Evolutionary conservation across 1,140 invertebrate species (phyloP).

Genomic region (Dreissena polymorpha): DNA sequence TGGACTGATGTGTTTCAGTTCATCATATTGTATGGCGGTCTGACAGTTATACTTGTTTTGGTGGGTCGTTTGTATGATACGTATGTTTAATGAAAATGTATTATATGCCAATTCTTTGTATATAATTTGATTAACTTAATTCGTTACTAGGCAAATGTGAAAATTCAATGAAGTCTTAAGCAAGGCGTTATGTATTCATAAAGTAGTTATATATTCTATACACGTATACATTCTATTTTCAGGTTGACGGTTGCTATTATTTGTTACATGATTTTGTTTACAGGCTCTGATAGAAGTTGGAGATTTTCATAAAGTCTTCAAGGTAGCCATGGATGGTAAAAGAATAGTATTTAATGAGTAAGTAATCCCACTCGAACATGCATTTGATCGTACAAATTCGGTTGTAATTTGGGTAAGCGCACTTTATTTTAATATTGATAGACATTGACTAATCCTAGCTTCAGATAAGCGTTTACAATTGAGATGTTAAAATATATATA

Average conservation of each 20-base stretch:
- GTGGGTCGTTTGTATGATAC: not conserved
- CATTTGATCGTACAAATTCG: not conserved
- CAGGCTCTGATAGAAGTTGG: conserved; percentile 49
- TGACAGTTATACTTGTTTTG: conserved; percentile 14
- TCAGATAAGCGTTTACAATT: not conserved
- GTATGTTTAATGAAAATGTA: not conserved
- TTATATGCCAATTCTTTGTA: not conserved
- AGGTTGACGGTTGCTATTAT: too few species aligned
- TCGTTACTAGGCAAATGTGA: too few species aligned
- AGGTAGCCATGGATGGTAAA: conserved; percentile 28
- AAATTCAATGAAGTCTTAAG: too few species aligned
- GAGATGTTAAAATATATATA: not conserved
- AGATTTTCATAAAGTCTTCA: conserved; percentile 21
- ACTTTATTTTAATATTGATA: not conserved
- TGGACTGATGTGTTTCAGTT: conserved; percentile 91
- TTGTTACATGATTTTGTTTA: not conserved
- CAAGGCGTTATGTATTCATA: too few species aligned
- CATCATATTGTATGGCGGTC: conserved; percentile 15
- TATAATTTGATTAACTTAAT: too few species aligned
- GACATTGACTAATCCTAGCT: not conserved
- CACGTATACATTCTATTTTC: too few species aligned
- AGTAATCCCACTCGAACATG: not conserved
- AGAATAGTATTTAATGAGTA: conserved; percentile 49
- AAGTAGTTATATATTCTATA: too few species aligned
- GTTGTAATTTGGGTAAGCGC: not conserved